These are phyloP conservation scores for Brachionus asplanchnoidis DNA, from an alignment of 1,140 invertebrate species.

Conservation along the genomic window DNA sequence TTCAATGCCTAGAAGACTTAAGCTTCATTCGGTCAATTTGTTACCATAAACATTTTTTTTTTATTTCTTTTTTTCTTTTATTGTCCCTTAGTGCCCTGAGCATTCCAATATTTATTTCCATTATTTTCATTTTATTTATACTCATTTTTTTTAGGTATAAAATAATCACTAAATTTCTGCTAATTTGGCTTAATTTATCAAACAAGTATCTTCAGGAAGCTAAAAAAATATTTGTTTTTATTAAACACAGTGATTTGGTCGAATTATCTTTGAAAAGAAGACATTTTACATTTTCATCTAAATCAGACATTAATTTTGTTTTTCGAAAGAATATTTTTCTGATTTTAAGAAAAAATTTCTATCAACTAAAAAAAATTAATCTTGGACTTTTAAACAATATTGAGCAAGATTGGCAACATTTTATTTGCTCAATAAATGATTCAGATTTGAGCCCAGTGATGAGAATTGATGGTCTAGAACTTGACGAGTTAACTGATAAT, in stretches of 20 bases:
- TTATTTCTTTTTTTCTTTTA: neutral
- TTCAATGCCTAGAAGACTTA: neutral
- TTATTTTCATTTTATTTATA: neutral
- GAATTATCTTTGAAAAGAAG: neutral
- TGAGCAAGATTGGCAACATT: neutral
- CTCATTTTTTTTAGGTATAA: neutral
- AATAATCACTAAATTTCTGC: neutral
- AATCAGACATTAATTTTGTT: neutral
- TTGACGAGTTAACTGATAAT: neutral
- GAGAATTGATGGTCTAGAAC: neutral
- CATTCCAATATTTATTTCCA: neutral
- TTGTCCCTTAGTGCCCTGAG: neutral
- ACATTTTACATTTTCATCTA: neutral
- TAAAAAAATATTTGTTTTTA: neutral
- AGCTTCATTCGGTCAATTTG: neutral
- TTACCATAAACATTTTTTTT: neutral
- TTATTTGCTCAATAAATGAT: neutral
- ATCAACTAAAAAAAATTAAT: neutral
- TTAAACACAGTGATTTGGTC: neutral
- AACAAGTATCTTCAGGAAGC: neutral
- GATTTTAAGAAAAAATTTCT: neutral
- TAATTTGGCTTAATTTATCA: neutral
- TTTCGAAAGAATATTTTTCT: neutral
- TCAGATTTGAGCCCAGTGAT: neutral
- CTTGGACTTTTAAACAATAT: neutral